A percentile compares a stretch with the other conserved stretches of the same genome.
Conservation (phyloP, 2,888 invertebrate genomes). For the Yponomeuta malinellus region DNA sequence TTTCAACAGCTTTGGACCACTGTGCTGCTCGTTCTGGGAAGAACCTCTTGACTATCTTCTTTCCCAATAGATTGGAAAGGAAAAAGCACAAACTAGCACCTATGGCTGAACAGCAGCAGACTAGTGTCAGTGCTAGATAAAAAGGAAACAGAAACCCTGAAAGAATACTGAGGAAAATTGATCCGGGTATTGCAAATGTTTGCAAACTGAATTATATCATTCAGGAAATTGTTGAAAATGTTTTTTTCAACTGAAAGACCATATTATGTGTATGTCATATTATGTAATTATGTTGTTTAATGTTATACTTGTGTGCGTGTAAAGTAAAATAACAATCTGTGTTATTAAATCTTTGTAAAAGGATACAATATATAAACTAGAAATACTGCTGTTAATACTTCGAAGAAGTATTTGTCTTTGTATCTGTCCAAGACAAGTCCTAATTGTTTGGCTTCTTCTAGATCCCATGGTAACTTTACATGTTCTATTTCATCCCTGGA, state of each 20-base stretch:
- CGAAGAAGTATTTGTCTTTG: conserved; percentile 93
- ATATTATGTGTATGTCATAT: background rate
- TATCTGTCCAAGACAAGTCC: conserved; percentile 93
- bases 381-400: conserved; percentile 93
- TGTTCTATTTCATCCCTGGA: conserved; percentile 88
- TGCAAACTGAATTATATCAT: conserved; percentile 83
- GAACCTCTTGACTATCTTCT: conserved; percentile 88
- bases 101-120: conserved; percentile 95
- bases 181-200: conserved; percentile 99
- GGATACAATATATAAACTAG: conserved; percentile 98
- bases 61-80: conserved; percentile 92
- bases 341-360: conserved; percentile 58
- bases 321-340: too few relatives aligned
- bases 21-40: conserved; percentile 90
- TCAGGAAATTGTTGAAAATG: conserved; percentile 37
- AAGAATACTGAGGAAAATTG: conserved; percentile 96
- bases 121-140: conserved; percentile 88
- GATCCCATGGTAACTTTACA: conserved; percentile 92
- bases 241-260: too few relatives aligned
- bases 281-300: background rate
- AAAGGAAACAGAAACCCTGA: conserved; percentile 98
- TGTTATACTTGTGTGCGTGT: too few relatives aligned
- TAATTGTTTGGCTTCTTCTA: conserved; percentile 96
- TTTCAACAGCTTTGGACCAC: conserved; percentile 90
- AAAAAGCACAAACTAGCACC: conserved; percentile 98